Conservation (phyloP, 2,888 invertebrate genomes). For the Pandemis heparana region DNA sequence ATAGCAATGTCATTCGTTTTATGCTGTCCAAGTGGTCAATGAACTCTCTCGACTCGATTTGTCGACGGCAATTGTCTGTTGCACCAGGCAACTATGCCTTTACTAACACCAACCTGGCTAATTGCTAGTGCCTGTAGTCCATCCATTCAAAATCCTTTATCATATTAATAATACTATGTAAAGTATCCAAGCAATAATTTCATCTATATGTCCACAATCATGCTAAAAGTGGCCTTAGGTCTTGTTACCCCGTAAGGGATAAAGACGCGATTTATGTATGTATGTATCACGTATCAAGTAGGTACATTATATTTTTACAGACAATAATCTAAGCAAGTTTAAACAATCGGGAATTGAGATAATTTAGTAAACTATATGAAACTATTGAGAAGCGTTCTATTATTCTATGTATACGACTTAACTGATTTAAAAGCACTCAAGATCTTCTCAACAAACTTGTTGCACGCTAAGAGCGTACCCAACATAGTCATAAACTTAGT, state of each 20-base stretch:
- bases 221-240: too few species aligned
- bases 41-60: constrained; percentile 75
- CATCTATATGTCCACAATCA: too few species aligned
- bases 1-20: constrained; percentile 10
- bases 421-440: constrained; percentile 81
- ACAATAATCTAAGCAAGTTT: too few species aligned
- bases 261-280: too few species aligned
- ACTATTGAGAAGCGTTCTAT: constrained; percentile 61
- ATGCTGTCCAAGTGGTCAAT: constrained; percentile 60
- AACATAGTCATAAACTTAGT: constrained; percentile 83
- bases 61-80: constrained; percentile 72
- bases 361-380: constrained; percentile 52
- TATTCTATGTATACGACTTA: constrained; percentile 64
- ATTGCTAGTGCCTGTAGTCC: constrained; percentile 56
- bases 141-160: constrained; percentile 56
- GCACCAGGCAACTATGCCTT: constrained; percentile 66
- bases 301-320: too few species aligned
- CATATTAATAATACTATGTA: constrained; percentile 44
- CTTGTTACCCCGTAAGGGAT: too few species aligned
- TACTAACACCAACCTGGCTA: constrained; percentile 63
- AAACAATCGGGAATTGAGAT: too few species aligned
- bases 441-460: constrained; percentile 82
- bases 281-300: too few species aligned
- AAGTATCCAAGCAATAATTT: too few species aligned
- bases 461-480: constrained; percentile 77